Evolutionary conservation across 2,888 invertebrate genomes (phyloP), one percentile per base, ranked within the genome.

Genomic region (Sycophila texana): DNA sequence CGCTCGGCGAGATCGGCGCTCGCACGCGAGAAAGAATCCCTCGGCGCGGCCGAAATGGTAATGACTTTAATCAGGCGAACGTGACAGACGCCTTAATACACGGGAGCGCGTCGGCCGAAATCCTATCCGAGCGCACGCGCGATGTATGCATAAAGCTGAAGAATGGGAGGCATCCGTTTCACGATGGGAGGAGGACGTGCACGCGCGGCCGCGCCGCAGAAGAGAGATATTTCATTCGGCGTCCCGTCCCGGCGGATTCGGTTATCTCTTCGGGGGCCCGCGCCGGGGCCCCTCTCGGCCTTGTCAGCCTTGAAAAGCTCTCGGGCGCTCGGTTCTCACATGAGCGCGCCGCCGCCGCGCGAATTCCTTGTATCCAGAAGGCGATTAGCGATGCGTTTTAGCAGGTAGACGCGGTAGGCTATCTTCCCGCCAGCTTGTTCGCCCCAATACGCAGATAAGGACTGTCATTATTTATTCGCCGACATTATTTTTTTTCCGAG

Each of bases 201-300:
- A 82, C 83, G 83, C 84, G 83, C 82, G 85, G 86, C 84, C 51
- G 70, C 22, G 26, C 26, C 61, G 61, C 39, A 18, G 68, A 87
- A 30, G 68, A 87, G 86, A 87, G 88, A 87, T 88, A 88, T 88
- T 87, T 87, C 88, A 87, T 87, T 86, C 83, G 80, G 84, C 84
- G 63, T 63, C 63, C 47, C 63, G 85, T 86, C 85, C 82, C 79
- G 77, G 82, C 81, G 80, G 70, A 81, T 79, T 81, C 75, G 84
- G 85, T 87, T 85, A 86, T 86, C 87, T 83, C 77, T 53, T 77
- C 83, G 20, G 57, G 49, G 57, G 47, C 57, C 57, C 70, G 58
- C 47, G 77, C 81, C 81, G 80, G 76, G 79, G 79, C 39, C 39
- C 39, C 39, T 39, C 39, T 39, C 39, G 39, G 39, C 39, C 79